Evolutionary conservation across 2,797 vertebrate species (phyloP), one percentile per base, ranked within the genome.

Genomic region (Lagocephalus sceleratus): DNA sequence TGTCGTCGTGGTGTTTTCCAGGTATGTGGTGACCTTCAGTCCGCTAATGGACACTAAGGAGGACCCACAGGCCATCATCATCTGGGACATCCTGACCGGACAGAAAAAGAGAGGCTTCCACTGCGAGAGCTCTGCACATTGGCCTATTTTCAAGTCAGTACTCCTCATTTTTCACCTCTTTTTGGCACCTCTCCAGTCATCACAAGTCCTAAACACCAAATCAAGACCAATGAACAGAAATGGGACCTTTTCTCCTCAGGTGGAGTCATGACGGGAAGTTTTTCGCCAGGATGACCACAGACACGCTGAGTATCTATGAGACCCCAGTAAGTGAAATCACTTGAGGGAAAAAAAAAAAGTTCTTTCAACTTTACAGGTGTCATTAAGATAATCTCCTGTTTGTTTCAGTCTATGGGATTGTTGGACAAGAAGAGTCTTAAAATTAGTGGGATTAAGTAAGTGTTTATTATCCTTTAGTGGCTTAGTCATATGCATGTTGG

Each of bases 231-330:
- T 35, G 4, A 23, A 6, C 14, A 38, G 15, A 39, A 7, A 16
- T n/a, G 11, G 7, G 16, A 64, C 58, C 2, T 54, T 14, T 47
- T 63, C 16, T 71, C 62, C 21, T 59, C 76, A 98, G 96, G 47
- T 99, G 97, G 97, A 99, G 97, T 85, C 94, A 96, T 1, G 96
- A 98, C 68, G 97, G 97, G 20, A 98, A 98, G 85, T 98, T 98
- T 88, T 99, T 99, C 77, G 97, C 97, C 44, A 91, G 97, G 80
- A 99, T 99, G 96, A 96, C 94, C 0, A 76, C 87, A 40, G 97
- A 99, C 66, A 98, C 93, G 0, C 91, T 99, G 63, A 99, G 97
- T 86, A 98, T 99, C 85, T 99, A 97, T 35, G 96, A 98, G 84
- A 94, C 97, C 25, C 97, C 96, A 14, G 97, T 99, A 88, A 92